Evolutionary conservation across 2,797 vertebrate genomes (phyloP), one percentile per base, ranked within the genome.

Genomic region (Sebastes flavidus): DNA sequence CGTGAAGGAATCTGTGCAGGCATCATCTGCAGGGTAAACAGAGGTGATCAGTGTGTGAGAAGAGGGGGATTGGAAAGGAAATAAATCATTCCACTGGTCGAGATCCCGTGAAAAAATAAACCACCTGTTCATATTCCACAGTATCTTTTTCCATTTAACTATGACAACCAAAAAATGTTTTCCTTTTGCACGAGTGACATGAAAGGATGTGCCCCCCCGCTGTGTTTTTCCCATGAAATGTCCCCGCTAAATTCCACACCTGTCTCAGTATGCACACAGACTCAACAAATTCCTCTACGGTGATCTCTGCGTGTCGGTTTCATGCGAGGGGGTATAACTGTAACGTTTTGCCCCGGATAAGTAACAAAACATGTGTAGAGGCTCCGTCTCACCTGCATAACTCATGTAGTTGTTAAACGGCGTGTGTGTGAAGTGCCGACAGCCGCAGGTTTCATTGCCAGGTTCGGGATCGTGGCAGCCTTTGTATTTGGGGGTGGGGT

Each of bases 381-480:
- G 30, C 24, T 68, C 55, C 8, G 3, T 63, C 87, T 90, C 95
- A 99, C 99, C 99, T 96, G 99, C 96, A 0, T 99, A 99, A 91
- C 99, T 99, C 99, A 99, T 99, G 94, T 98, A 99, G 94, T 99
- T 99, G 92, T 97, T 98, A 94, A 96, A 99, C 0, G 99, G 99
- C 0, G 99, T 99, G 88, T 98, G 94, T 8, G 96, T 95, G 94
- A 99, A 99, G 72, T 95, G 95, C 16, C 94, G 95, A 86, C 96
- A 96, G 9, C 98, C 98, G 1, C 99, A 99, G 0, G 98, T 99
- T 88, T 99, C 98, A 0, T 99, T 99, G 80, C 96, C 97, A 12
- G 97, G 97, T 9, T 96, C 96, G 0, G 98, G 98, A 84, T 99
- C 99, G 2, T 97, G 95, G 22, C 99, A 99, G 70, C 96, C 95